phyloP scores from a whole-genome alignment of 2,888 invertebrate species.

The Acleris holmiana region DNA sequence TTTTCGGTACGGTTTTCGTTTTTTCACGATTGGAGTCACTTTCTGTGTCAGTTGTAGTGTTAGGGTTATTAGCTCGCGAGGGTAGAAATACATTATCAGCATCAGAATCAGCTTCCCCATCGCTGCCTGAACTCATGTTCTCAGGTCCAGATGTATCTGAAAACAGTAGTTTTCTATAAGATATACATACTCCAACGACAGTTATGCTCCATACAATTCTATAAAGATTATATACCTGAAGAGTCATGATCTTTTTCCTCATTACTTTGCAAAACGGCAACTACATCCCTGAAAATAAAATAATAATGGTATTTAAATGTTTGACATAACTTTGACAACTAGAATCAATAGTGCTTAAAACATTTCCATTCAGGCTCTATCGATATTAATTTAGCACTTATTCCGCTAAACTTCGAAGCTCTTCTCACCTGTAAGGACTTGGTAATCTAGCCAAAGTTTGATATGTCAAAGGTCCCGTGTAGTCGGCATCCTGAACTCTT shows the following conservation, averaged over 20 bases:
- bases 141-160: conserved; percentile 87
- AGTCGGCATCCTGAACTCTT: conserved; percentile 89
- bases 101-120: conserved; percentile 78
- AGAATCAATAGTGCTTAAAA: too few relatives aligned
- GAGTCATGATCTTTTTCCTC: conserved; percentile 85
- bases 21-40: conserved; percentile 55
- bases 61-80: conserved; percentile 67
- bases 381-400: too few relatives aligned
- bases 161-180: not conserved
- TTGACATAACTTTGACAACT: too few relatives aligned
- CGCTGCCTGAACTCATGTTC: conserved; percentile 81
- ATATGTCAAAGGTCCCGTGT: conserved; percentile 93
- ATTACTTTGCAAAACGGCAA: conserved; percentile 87
- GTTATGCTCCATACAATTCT: not conserved
- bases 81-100: conserved; percentile 80
- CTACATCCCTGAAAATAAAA: conserved; percentile 85
- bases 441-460: conserved; percentile 93
- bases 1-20: conserved; percentile 72
- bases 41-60: conserved; percentile 52
- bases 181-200: too few relatives aligned
- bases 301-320: not conserved
- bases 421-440: conserved; percentile 88
- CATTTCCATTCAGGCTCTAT: too few relatives aligned
- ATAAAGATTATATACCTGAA: conserved; percentile 54
- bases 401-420: not conserved